Percentiles rank a stretch among this genome's conserved stretches.
Conservation (phyloP, 2,113 vertebrate genomes). For the Oxyruncus cristatus region DNA sequence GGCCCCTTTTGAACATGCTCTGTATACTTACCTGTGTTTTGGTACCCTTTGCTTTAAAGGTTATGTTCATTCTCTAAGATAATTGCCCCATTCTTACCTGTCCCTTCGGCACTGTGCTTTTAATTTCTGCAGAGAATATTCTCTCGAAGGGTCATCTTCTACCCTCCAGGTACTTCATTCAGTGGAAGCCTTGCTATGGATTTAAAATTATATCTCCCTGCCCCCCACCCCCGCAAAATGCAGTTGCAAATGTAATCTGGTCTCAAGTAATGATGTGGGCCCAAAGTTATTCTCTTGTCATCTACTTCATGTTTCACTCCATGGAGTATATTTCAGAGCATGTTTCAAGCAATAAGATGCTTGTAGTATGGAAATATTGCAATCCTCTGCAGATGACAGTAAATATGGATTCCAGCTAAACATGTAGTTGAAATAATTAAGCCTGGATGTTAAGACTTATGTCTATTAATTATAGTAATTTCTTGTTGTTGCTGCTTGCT, state of each 20-base stretch:
- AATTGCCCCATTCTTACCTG: neutral
- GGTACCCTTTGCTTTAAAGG: neutral
- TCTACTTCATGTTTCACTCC: neutral
- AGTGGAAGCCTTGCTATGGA: neutral
- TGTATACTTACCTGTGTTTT: neutral
- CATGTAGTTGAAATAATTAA: neutral
- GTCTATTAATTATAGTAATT: neutral
- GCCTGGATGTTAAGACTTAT: neutral
- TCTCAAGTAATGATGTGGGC: neutral
- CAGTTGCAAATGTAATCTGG: neutral
- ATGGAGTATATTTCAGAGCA: neutral
- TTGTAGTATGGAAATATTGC: neutral
- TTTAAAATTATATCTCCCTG: neutral
- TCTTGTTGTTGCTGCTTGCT: neutral
- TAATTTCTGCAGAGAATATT: neutral
- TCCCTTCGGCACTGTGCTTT: neutral
- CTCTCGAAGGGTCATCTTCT: neutral
- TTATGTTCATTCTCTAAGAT: neutral
- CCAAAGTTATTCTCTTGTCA: neutral
- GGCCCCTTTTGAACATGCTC: neutral
- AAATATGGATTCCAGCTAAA: neutral
- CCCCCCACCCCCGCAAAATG: rapidly evolving
- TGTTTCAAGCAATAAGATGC: neutral
- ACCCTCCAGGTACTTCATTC: neutral
- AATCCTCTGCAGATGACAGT: neutral